Conservation (phyloP, 2,888 invertebrate genomes). For the Amphipoea lucens region DNA sequence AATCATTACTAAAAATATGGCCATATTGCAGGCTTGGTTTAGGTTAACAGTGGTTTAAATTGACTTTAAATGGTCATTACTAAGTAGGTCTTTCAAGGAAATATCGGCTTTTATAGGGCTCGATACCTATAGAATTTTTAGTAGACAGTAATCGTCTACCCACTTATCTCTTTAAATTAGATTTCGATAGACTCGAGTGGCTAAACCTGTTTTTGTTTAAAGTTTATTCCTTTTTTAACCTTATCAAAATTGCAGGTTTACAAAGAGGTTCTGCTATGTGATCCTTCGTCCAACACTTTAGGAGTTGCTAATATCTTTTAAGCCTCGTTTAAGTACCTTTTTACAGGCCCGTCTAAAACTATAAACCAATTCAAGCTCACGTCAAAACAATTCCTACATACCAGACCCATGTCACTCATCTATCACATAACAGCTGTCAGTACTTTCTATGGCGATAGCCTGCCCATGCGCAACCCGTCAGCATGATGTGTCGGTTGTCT, state of each 20-base stretch:
- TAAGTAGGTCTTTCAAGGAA: not conserved
- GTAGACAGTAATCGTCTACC: not conserved
- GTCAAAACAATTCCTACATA: not conserved
- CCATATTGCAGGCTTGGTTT: slow-evolving; percentile 15
- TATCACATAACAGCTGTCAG: slow-evolving; percentile 17
- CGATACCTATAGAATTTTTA: not conserved
- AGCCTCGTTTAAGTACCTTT: not conserved
- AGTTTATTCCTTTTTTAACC: not conserved
- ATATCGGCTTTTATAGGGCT: not conserved
- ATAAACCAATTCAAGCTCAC: not conserved
- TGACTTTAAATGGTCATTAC: not conserved
- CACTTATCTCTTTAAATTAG: not conserved
- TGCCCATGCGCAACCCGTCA: slow-evolving; percentile 33
- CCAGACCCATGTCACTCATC: slow-evolving; percentile 12
- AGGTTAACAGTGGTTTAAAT: slow-evolving; percentile 1
- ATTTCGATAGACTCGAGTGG: not conserved
- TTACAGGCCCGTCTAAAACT: not conserved
- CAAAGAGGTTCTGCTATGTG: not conserved
- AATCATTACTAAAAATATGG: slow-evolving; percentile 35
- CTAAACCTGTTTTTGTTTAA: not conserved
- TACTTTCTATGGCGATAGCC: slow-evolving; percentile 29
- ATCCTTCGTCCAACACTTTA: not conserved
- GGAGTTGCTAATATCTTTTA: not conserved
- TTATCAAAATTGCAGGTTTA: not conserved
- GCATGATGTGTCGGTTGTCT: slow-evolving; percentile 45